Evolutionary conservation across 1,140 invertebrate species (phyloP).

Genomic region (Periplaneta americana): DNA sequence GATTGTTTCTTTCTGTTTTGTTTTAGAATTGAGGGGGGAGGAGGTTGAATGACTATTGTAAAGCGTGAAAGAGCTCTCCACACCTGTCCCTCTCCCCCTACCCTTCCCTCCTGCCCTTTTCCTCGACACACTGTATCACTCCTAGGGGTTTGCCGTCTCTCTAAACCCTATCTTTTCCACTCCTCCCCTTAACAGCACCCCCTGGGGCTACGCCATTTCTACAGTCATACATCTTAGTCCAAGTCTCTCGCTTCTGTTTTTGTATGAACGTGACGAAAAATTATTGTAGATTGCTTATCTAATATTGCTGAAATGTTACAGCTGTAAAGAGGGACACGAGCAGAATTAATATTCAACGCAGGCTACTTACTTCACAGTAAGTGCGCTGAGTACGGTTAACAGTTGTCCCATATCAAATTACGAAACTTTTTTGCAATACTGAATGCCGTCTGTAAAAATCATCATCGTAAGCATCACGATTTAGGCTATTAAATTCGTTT

Average conservation of each 20-base stretch:
- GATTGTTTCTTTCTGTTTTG: neutral
- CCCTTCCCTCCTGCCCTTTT: neutral
- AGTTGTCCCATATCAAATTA: too few species aligned
- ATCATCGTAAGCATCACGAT: too few species aligned
- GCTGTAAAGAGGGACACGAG: too few species aligned
- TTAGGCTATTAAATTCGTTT: too few species aligned
- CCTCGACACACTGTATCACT: neutral
- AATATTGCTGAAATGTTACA: neutral
- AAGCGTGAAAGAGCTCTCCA: constrained; percentile 8
- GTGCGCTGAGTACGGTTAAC: too few species aligned
- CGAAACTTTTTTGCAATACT: too few species aligned
- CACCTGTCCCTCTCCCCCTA: neutral
- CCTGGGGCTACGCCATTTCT: neutral
- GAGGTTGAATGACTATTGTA: neutral
- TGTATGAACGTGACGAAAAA: neutral
- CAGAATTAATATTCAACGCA: too few species aligned
- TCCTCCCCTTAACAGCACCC: neutral
- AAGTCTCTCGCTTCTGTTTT: neutral
- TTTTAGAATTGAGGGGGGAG: neutral
- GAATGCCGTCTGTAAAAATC: too few species aligned
- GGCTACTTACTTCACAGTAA: too few species aligned
- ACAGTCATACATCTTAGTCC: neutral
- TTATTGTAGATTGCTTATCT: neutral
- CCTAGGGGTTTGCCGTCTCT: neutral
- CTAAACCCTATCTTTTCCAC: neutral